Conservation (phyloP, 2,113 vertebrate species). For the Nibea albiflora region DNA sequence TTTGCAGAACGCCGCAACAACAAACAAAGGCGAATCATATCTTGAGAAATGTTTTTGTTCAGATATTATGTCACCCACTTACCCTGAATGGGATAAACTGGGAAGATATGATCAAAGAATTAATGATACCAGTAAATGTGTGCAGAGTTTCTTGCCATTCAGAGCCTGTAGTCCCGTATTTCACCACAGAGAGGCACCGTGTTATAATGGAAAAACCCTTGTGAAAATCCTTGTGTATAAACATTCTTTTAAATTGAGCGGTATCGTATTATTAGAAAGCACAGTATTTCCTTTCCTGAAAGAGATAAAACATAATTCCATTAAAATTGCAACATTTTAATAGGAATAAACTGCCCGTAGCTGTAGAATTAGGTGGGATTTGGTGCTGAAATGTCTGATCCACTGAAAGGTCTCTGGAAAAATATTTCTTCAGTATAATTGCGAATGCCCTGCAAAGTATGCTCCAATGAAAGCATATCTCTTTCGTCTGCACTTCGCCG, state of each 20-base stretch:
- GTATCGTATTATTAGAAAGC: not conserved
- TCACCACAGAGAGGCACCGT: conserved; percentile 46
- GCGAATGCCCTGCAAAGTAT: conserved; percentile 1
- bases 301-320: not conserved
- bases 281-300: not conserved
- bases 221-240: not conserved
- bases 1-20: not conserved
- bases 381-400: not conserved
- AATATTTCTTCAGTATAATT: not conserved
- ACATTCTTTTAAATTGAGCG: not conserved
- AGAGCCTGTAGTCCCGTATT: conserved; percentile 16
- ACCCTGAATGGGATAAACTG: not conserved
- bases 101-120: not conserved
- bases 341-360: not conserved
- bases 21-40: not conserved
- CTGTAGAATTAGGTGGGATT: not conserved
- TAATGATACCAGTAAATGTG: not conserved
- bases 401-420: not conserved
- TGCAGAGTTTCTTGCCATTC: not conserved
- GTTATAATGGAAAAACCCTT: not conserved
- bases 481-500: not conserved
- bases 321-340: not conserved
- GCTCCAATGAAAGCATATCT: conserved; percentile 1
- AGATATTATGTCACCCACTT: not conserved
- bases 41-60: not conserved